Conservation (phyloP, 2,888 invertebrate genomes). For the Agonum fuliginosum region DNA sequence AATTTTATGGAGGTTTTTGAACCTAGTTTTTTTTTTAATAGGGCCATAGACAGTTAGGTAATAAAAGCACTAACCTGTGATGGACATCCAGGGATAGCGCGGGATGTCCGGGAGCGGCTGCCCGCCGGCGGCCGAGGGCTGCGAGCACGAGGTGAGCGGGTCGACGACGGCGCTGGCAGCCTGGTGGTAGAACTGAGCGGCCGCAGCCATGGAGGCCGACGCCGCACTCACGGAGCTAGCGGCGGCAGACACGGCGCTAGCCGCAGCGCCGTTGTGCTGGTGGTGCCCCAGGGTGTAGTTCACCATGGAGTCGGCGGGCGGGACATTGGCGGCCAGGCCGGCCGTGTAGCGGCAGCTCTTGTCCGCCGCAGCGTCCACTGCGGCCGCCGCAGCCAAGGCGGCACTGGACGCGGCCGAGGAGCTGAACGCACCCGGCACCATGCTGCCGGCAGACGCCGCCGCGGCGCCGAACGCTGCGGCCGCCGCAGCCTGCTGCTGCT, state of each 20-base stretch:
- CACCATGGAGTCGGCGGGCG: constrained; percentile 85
- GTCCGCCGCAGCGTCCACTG: constrained; percentile 81
- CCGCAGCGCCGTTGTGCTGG: constrained; percentile 80
- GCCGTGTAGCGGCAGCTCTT: constrained; percentile 89
- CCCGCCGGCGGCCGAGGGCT: constrained; percentile 81
- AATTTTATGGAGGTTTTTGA: not conserved
- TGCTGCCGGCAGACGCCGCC: constrained; percentile 80
- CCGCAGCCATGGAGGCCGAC: constrained; percentile 78
- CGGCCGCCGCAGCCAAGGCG: constrained; percentile 79
- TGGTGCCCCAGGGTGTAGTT: constrained; percentile 86
- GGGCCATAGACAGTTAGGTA: not conserved
- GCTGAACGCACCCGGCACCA: constrained; percentile 78
- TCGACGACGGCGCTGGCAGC: constrained; percentile 87
- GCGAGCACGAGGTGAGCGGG: constrained; percentile 86
- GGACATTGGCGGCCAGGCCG: constrained; percentile 77
- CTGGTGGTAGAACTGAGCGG: constrained; percentile 93
- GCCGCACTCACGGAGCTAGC: constrained; percentile 83
- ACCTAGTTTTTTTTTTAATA: not conserved
- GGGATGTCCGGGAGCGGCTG: constrained; percentile 94
- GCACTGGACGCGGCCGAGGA: constrained; percentile 74
- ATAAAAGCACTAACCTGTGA: constrained; percentile 86
- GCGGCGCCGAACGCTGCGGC: constrained; percentile 78
- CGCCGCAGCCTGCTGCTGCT: constrained; percentile 82
- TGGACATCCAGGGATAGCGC: constrained; percentile 97
- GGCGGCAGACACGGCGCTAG: constrained; percentile 81